Evolutionary conservation across 2,113 vertebrate species (phyloP).

Genomic region (Toxotes chatareus): DNA sequence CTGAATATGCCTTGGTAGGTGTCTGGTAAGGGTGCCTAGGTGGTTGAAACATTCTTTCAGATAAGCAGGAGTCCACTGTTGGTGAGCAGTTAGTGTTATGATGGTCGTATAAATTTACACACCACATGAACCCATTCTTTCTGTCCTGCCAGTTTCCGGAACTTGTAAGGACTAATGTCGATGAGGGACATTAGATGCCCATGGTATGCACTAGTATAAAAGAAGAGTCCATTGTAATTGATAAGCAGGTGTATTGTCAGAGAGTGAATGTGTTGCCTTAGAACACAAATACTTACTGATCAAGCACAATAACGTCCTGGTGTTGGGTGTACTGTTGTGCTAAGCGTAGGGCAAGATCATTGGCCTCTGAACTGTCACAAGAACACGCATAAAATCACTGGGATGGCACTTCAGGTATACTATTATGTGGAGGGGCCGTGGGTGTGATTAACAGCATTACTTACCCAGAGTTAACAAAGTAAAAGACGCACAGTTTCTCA

Average conservation of each 20-base stretch:
- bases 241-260: slow-evolving; percentile 6
- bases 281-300: slow-evolving; percentile 87
- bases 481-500: slow-evolving; percentile 88
- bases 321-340: slow-evolving; percentile 91
- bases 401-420: not conserved
- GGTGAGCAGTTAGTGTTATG: slow-evolving; percentile 18
- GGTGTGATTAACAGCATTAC: slow-evolving; percentile 1
- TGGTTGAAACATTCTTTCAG: slow-evolving; percentile 20
- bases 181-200: slow-evolving; percentile 95
- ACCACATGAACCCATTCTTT: slow-evolving; percentile 99
- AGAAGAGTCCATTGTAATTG: slow-evolving; percentile 46
- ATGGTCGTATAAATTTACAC: slow-evolving; percentile 70
- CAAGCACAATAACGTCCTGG: slow-evolving; percentile 91
- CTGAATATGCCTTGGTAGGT: slow-evolving; percentile 90
- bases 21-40: slow-evolving; percentile 93
- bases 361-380: slow-evolving; percentile 91
- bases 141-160: slow-evolving; percentile 92
- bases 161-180: slow-evolving; percentile 99
- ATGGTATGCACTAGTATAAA: slow-evolving; percentile 90
- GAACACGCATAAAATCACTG: slow-evolving; percentile 1
- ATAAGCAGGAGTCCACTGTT: not conserved
- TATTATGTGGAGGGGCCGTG: too few relatives aligned
- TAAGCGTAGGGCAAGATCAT: slow-evolving; percentile 92
- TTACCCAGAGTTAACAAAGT: slow-evolving; percentile 98
- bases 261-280: not conserved